These are phyloP conservation scores for Beroe ovata DNA, from an alignment of 37 sponge, comb jelly and placozoan genomes.

Conservation along the genomic window DNA sequence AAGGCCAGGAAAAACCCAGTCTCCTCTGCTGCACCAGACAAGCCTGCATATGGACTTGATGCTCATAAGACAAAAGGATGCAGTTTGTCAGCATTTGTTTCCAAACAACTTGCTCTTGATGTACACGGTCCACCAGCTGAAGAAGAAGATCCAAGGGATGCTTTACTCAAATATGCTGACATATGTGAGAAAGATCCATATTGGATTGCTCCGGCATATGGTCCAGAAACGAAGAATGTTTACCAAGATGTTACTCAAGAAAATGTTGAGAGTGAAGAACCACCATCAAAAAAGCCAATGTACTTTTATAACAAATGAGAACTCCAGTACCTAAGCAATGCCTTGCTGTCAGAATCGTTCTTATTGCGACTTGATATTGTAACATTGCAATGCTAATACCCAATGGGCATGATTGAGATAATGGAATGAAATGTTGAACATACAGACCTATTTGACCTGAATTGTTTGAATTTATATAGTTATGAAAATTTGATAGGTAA, in stretches of 20 bases:
- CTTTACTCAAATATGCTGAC: constrained; percentile 89
- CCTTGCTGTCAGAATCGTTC: no score
- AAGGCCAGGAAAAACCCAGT: constrained; percentile 82
- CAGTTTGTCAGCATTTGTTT: constrained; percentile 30
- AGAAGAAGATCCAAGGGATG: constrained; percentile 87
- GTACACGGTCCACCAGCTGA: constrained; percentile 59
- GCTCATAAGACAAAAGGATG: constrained; percentile 61
- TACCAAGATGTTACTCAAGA: constrained; percentile 56
- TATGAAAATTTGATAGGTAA: no score
- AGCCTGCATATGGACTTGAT: constrained; percentile 56
- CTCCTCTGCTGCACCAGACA: constrained; percentile 69
- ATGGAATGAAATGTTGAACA: no score
- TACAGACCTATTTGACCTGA: no score
- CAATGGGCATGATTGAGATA: no score
- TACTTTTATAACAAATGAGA: constrained; percentile 60
- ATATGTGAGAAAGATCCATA: constrained; percentile 80
- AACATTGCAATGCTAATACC: no score
- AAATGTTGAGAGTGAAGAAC: constrained; percentile 3
- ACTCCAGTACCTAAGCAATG: no score
- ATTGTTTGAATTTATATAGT: no score
- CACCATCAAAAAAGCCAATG: constrained; percentile 37
- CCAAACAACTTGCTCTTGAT: constrained; percentile 66
- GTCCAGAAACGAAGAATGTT: constrained; percentile 55
- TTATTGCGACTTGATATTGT: no score
- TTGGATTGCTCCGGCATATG: constrained; percentile 91